Evolutionary conservation across 2,113 vertebrate species (phyloP).

Genomic region (Alligator mississippiensis): DNA sequence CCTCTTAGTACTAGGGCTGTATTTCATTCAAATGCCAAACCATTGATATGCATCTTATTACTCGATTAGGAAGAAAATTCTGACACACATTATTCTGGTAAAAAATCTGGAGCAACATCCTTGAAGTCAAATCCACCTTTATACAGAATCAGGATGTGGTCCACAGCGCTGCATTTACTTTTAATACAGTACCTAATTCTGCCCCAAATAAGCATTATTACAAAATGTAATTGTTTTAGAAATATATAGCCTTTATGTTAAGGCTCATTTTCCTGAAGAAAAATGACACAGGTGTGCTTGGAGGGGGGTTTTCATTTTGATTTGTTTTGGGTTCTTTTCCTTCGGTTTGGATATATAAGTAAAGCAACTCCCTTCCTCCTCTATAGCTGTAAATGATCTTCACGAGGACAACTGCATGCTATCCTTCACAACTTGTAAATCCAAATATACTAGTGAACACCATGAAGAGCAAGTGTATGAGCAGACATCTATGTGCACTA

Average conservation of each 20-base stretch:
- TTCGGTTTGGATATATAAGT: not conserved
- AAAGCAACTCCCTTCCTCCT: not conserved
- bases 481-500: not conserved
- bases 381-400: not conserved
- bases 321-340: not conserved
- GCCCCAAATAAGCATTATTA: not conserved
- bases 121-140: conserved; percentile 34
- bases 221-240: not conserved
- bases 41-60: conserved; percentile 69
- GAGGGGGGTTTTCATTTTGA: not conserved
- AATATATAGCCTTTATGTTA: not conserved
- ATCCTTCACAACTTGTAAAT: not conserved
- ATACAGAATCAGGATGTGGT: conserved; percentile 10
- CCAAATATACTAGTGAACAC: not conserved
- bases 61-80: conserved; percentile 64
- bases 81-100: conserved; percentile 51
- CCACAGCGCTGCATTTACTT: conserved; percentile 37
- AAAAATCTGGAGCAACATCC: conserved; percentile 40
- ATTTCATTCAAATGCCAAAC: conserved; percentile 52
- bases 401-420: not conserved
- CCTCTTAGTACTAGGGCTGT: conserved; percentile 25
- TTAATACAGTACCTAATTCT: conserved; percentile 9
- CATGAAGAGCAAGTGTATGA: not conserved
- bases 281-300: not conserved
- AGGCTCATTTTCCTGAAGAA: not conserved